phyloP scores from a whole-genome alignment of 2,797 vertebrate genomes.

The Eremophila alpestris region DNA sequence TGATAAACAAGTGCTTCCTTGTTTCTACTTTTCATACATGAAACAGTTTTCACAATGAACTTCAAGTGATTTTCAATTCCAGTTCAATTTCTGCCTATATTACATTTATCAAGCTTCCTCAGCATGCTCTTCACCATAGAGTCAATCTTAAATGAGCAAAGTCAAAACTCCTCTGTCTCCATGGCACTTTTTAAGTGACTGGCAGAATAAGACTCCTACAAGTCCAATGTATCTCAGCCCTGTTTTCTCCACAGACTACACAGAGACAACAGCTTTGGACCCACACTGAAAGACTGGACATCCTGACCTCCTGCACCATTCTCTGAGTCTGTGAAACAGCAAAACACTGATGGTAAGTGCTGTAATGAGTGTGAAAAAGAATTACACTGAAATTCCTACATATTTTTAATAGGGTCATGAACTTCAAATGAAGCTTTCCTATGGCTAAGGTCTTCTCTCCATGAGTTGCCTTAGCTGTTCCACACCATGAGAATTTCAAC shows the following conservation, averaged over 20 bases:
- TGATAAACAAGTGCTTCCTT: not conserved
- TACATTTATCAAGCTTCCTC: not conserved
- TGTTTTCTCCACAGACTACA: not conserved
- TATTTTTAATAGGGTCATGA: not conserved
- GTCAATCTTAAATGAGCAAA: not conserved
- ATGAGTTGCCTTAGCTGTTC: not conserved
- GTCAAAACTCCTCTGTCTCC: not conserved
- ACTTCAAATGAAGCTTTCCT: not conserved
- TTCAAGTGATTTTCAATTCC: not conserved
- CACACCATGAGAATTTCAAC: not conserved
- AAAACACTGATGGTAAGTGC: not conserved
- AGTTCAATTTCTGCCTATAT: not conserved
- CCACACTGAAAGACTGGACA: rapidly evolving
- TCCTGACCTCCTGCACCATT: not conserved
- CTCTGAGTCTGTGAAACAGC: not conserved
- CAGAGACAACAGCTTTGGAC: not conserved
- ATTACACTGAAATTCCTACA: not conserved
- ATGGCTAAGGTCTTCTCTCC: not conserved
- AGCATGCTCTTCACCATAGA: not conserved
- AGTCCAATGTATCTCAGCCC: not conserved
- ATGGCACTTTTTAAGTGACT: not conserved
- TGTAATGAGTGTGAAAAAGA: not conserved
- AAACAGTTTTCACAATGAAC: not conserved
- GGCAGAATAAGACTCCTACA: not conserved
- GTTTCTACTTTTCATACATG: not conserved